Percentiles rank a stretch among this genome's conserved stretches.
Evolutionary conservation across 2,888 invertebrate genomes (phyloP).

Genomic region (Phortica magna): DNA sequence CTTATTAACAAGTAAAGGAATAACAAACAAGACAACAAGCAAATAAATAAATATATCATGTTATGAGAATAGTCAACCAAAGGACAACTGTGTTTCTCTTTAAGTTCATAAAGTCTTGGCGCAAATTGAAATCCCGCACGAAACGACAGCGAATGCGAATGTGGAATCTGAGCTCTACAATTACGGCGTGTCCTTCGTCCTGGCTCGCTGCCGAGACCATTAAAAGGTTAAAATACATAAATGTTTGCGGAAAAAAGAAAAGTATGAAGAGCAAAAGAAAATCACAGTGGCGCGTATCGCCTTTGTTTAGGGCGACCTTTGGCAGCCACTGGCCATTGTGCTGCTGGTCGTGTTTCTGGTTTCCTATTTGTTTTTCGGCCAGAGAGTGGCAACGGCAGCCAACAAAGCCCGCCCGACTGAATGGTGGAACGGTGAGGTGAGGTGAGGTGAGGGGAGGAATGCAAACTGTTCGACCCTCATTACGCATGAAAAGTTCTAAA

Average conservation of each 20-base stretch:
- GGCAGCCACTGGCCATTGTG: background rate
- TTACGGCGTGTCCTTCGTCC: no score
- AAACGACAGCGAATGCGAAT: no score
- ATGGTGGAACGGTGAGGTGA: background rate
- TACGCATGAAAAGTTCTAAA: slow-evolving; percentile 23
- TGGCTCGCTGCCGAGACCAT: no score
- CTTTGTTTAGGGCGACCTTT: background rate
- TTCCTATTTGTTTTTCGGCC: background rate
- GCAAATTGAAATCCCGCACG: no score
- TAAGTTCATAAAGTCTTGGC: no score
- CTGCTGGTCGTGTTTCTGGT: background rate
- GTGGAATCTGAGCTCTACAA: no score
- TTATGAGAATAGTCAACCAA: background rate
- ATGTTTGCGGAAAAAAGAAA: no score
- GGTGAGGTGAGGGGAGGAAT: no score
- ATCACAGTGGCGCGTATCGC: no score
- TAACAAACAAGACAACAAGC: background rate
- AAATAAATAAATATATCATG: slow-evolving; percentile 16
- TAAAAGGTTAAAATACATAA: no score
- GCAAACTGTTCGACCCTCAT: slow-evolving; percentile 23
- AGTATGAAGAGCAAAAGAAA: no score
- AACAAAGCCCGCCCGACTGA: background rate
- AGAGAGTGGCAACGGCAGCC: background rate
- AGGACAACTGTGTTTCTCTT: no score
- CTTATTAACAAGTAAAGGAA: slow-evolving; percentile 9